Evolutionary conservation across 2,113 vertebrate species (phyloP).

Genomic region (Dasyurus viverrinus): DNA sequence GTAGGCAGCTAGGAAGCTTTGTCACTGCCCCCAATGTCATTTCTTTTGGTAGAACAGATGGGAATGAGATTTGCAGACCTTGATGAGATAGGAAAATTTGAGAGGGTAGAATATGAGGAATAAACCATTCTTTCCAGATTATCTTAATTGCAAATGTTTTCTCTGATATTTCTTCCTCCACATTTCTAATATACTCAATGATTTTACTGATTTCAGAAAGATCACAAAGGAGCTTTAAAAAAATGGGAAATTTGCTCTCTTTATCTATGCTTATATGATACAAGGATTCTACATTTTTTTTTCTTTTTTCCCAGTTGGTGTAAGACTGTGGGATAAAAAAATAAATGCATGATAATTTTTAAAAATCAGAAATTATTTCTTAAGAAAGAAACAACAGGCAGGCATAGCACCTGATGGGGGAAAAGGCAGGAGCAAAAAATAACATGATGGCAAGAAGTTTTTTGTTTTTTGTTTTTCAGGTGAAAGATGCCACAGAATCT

Average conservation of each 20-base stretch:
- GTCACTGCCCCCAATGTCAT: not conserved
- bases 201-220: not conserved
- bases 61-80: not conserved
- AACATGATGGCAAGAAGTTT: not conserved
- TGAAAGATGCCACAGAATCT: not conserved
- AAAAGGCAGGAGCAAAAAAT: not conserved
- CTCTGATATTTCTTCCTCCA: not conserved
- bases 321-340: not conserved
- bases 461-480: not conserved
- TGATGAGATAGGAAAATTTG: not conserved
- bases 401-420: not conserved
- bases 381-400: not conserved
- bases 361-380: not conserved
- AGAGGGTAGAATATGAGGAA: not conserved
- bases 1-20: slow-evolving; percentile 1
- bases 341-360: not conserved
- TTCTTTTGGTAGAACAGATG: not conserved
- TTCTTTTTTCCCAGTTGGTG: not conserved
- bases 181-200: not conserved
- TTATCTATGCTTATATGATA: not conserved
- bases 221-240: not conserved
- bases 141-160: not conserved
- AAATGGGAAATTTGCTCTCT: not conserved
- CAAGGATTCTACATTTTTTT: not conserved
- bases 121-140: not conserved